Percentiles rank a stretch among this genome's conserved stretches.
phyloP scores from a whole-genome alignment of 2,888 invertebrate genomes.

The Ectemnius cavifrons region DNA sequence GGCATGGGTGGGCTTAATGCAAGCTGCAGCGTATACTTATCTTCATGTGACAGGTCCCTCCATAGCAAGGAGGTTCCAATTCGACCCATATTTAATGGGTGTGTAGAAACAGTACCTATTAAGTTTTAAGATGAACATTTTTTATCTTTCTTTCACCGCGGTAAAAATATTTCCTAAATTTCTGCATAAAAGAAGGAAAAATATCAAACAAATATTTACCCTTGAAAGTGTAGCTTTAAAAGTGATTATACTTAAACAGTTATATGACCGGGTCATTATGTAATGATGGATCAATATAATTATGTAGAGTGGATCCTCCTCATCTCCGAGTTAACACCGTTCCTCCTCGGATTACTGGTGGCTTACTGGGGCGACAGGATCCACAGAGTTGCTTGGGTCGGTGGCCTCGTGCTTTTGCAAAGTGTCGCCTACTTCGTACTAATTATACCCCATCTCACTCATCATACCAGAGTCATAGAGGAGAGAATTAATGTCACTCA shows the following conservation, averaged over 20 bases:
- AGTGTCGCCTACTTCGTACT: conserved; percentile 79
- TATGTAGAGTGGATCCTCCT: conserved; percentile 81
- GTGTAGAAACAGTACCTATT: conserved; percentile 20
- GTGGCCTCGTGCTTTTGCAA: conserved; percentile 80
- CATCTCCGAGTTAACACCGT: conserved; percentile 80
- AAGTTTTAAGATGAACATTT: no score
- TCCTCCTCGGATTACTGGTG: conserved; percentile 79
- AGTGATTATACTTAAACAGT: no score
- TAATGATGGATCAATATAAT: no score
- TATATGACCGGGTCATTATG: no score
- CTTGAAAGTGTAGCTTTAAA: no score
- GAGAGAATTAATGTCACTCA: conserved; percentile 65
- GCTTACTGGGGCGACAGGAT: conserved; percentile 82
- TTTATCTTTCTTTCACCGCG: no score
- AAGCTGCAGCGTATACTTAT: conserved; percentile 71
- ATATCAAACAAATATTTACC: not conserved
- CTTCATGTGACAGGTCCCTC: conserved; percentile 67
- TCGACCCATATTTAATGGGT: conserved; percentile 71
- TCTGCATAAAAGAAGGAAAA: not conserved
- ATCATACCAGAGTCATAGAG: conserved; percentile 64
- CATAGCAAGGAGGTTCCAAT: conserved; percentile 71
- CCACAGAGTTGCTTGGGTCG: conserved; percentile 82
- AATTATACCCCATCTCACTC: conserved; percentile 81
- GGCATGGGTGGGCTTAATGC: conserved; percentile 70
- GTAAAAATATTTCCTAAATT: no score